A percentile compares a stretch with the other conserved stretches of the same genome.
These are phyloP conservation scores for Saxidomus purpurata DNA, from an alignment of 1,140 invertebrate genomes.

Conservation along the genomic window DNA sequence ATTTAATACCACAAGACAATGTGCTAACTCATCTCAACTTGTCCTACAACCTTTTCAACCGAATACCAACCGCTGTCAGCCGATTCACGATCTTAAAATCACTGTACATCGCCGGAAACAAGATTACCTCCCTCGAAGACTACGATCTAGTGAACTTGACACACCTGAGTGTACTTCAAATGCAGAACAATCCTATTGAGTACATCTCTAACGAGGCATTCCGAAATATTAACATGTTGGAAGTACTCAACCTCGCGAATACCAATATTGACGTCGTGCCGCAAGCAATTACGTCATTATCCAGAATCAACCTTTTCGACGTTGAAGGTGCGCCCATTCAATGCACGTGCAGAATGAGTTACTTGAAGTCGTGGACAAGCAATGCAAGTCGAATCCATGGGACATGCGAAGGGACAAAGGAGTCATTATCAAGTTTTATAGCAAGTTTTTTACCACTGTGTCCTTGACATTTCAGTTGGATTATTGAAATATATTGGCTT, in stretches of 20 bases:
- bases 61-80: conserved; percentile 31
- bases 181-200: conserved; percentile 35
- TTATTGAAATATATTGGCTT: not conserved
- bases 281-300: not conserved
- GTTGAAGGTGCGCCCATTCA: conserved; percentile 6
- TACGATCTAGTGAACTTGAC: conserved; percentile 32
- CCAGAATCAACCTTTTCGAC: not conserved
- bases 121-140: conserved; percentile 35
- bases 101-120: conserved; percentile 19
- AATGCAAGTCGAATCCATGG: conserved; percentile 20
- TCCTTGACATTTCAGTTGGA: not conserved
- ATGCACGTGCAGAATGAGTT: conserved; percentile 45
- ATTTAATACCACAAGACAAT: not conserved
- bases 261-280: conserved; percentile 24
- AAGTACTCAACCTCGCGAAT: not conserved
- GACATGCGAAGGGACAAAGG: conserved; percentile 50
- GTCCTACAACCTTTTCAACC: conserved; percentile 13
- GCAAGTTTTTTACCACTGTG: conserved; percentile 34
- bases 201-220: conserved; percentile 35
- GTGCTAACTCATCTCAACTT: conserved; percentile 25
- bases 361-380: not conserved
- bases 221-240: not conserved
- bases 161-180: conserved; percentile 1
- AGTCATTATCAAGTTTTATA: conserved; percentile 17
- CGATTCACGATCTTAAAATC: not conserved